Base-by-base conservation (phyloP, 2,888 invertebrate species). In the Clivina fossor region DNA sequence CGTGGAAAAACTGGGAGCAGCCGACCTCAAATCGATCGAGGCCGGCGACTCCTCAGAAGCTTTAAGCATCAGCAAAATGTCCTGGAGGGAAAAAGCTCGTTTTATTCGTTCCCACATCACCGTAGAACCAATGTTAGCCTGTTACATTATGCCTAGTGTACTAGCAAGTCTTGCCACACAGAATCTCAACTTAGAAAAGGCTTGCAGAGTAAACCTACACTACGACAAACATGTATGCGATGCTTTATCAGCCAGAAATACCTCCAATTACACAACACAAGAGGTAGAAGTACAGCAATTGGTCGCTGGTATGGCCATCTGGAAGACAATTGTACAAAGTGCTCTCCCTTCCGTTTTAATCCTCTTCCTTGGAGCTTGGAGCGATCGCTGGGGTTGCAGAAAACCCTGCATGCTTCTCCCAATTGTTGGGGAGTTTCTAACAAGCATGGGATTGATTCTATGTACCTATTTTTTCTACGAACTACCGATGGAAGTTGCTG, bases 321-420 rank as follows among this genome's bases (percentile, higher is more conserved):
- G 90, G 90, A 90, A 91, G 70, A 90, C 90, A 8, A 85, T 90
- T 47, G 74, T 92, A 30, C 91, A 91, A 72, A 90, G 90, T 61
- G 82, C 86, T 40, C 74, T 92, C 19, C 91, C 91, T n/a, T 88
- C 90, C 40, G 76, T 87, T 26, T 74, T 92, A 54, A 85, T 92
- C 58, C 80, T 92, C 66, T 90, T 92, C 69, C 80, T 91, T 65
- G 91, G 92, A 1, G 87, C 90, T 0, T 86, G 86, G 78, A 86
- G 85, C 64, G 86, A 86, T 66, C 78, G 82, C 68, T 78, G 78
- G 60, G 85, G 87, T 0, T 76, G 83, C 57, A 77, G 87, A 63
- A 88, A 88, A 69, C 88, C 90, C 8, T 91, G 90, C 68, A 90
- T 92, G 83, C 77, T 92, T 1, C 71, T 91, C 54, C 91, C 91